Percentiles rank a stretch among this genome's conserved stretches.
phyloP scores from a whole-genome alignment of 2,888 invertebrate species.

The Calliopum simillimum region DNA sequence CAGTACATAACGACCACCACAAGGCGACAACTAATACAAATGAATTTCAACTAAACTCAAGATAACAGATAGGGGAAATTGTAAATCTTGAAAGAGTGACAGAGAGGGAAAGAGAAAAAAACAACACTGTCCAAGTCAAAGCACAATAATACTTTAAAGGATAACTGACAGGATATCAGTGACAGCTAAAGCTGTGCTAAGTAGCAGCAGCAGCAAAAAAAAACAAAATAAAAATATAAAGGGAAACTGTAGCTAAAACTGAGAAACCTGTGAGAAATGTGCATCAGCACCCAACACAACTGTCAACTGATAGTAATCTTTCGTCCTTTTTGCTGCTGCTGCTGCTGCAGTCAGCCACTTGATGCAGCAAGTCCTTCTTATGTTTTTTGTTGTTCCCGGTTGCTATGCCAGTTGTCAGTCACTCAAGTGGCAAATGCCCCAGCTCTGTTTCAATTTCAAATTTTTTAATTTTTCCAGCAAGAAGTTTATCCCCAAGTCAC shows the following conservation, averaged over 20 bases:
- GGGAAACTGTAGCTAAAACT: neutral
- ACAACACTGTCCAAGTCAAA: no score
- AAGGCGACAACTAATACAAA: neutral
- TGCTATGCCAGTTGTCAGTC: constrained; percentile 15
- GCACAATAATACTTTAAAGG: neutral
- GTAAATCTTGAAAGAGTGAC: neutral
- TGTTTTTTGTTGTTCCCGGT: neutral
- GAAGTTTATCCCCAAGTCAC: no score
- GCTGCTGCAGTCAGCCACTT: neutral
- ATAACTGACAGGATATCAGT: constrained; percentile 15
- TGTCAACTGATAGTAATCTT: constrained; percentile 22
- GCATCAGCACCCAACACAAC: neutral
- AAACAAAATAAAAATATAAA: neutral
- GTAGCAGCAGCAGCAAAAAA: constrained; percentile 3
- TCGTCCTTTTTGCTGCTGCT: no score
- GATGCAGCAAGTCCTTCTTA: neutral
- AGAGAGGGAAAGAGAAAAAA: neutral
- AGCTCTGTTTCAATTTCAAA: constrained; percentile 20
- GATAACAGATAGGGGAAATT: neutral
- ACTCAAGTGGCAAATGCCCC: constrained; percentile 27
- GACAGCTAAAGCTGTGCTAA: constrained; percentile 24
- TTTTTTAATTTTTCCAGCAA: neutral
- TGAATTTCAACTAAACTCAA: neutral
- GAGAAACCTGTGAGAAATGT: constrained; percentile 13
- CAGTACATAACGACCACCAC: no score